Evolutionary conservation across 2,888 invertebrate genomes (phyloP), one percentile per base, ranked within the genome.

Genomic region (Minunthozetes semirufus): DNA sequence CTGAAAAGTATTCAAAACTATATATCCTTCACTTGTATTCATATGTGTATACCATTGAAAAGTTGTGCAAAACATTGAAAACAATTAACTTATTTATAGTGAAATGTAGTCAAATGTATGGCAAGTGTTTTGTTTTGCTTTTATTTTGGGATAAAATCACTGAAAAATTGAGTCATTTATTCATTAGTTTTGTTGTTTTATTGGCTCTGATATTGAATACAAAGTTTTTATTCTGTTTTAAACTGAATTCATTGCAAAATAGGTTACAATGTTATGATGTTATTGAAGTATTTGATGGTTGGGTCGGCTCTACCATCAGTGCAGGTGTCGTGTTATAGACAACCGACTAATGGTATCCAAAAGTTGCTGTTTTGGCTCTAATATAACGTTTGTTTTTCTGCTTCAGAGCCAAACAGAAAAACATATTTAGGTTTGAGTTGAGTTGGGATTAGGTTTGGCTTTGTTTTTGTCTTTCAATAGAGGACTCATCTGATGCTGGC

Each of bases 221-320:
- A 27, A 29, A 29, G 25, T 27, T 17, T n/a, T n/a, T n/a, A n/a
- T n/a, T n/a, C n/a, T n/a, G n/a, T n/a, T n/a, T 56, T 1, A 56
- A 56, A 56, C 33, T 33, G 8, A 33, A 33, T 5, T n/a, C 3
- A 56, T 25, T 61, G 19, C 9, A 6, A 70, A 70, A 70, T 70
- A 70, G 70, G 70, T 70, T 70, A 70, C 15, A 25, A 70, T 70
- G 70, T 70, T 70, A 70, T 25, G 46, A 70, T 70, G 70, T 70
- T 70, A 70, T 70, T 66, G 48, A 42, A 70, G 46, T 38, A 11
- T 17, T 66, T 33, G 63, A 19, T 6, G 8, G 38, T 70, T 48
- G 46, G 42, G 70, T 70, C 48, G 70, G 38, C 38, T 38, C 63
- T 38, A 15, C 70, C 42, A 70, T 48, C 25, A 68, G 33, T 38